Evolutionary conservation across 2,113 vertebrate species (phyloP).

Genomic region (Tenebrosternarchus preto): DNA sequence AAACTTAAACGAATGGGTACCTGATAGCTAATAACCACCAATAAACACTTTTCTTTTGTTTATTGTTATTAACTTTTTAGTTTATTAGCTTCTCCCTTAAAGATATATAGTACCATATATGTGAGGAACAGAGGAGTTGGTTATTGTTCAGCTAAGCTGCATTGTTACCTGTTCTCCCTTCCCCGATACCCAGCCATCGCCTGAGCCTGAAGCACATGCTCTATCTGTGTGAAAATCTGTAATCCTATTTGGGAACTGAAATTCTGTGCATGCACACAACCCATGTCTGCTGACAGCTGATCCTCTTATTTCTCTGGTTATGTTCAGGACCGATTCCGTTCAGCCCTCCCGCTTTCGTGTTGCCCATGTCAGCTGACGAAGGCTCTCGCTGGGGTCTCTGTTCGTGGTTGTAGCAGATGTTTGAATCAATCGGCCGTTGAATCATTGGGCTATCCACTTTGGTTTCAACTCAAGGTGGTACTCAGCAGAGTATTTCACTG

Average conservation of each 20-base stretch:
- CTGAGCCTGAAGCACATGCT: no score
- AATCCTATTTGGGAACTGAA: slow-evolving; percentile 65
- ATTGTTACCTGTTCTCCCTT: no score
- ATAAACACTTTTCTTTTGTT: no score
- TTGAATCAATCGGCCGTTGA: background rate
- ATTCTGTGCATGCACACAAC: slow-evolving; percentile 45
- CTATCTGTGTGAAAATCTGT: slow-evolving; percentile 56
- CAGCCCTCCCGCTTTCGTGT: slow-evolving; percentile 34
- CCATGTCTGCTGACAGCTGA: slow-evolving; percentile 60
- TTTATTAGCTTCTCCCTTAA: no score
- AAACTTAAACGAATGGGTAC: background rate
- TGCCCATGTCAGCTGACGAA: background rate
- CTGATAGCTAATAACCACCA: no score
- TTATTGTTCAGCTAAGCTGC: no score
- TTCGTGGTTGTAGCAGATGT: background rate
- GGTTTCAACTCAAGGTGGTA: background rate
- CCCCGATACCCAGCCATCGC: no score
- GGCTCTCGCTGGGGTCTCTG: background rate
- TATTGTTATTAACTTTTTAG: no score
- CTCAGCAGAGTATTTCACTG: background rate
- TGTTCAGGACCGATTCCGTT: slow-evolving; percentile 50
- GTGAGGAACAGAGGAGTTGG: no score
- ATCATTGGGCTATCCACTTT: background rate
- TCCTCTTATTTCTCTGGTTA: slow-evolving; percentile 66
- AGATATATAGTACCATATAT: no score